A percentile compares a stretch with the other conserved stretches of the same genome.
phyloP scores from a whole-genome alignment of 2,113 vertebrate species.

The Mus musculus region GRCm39 chr3:138010001-138010500 shows the following conservation, averaged over 20 bases:
- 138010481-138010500: too few relatives aligned
- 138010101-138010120: not conserved
- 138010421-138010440: too few relatives aligned
- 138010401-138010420: too few relatives aligned
- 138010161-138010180: not conserved
- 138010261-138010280: not conserved
- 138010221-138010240: not conserved
- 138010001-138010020: not conserved
- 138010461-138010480: too few relatives aligned
- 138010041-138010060: not conserved
- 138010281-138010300: not conserved
- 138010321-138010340: not conserved
- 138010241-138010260: not conserved
- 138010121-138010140: not conserved
- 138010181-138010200: not conserved
- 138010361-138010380: not conserved
- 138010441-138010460: too few relatives aligned
- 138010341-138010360: not conserved
- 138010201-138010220: not conserved
- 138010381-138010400: too few relatives aligned
- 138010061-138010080: not conserved
- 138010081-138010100: not conserved
- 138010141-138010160: not conserved
- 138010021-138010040: not conserved
- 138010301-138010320: not conserved